Conservation (phyloP, 2,797 vertebrate species). For the Moxostoma hubbsi region DNA sequence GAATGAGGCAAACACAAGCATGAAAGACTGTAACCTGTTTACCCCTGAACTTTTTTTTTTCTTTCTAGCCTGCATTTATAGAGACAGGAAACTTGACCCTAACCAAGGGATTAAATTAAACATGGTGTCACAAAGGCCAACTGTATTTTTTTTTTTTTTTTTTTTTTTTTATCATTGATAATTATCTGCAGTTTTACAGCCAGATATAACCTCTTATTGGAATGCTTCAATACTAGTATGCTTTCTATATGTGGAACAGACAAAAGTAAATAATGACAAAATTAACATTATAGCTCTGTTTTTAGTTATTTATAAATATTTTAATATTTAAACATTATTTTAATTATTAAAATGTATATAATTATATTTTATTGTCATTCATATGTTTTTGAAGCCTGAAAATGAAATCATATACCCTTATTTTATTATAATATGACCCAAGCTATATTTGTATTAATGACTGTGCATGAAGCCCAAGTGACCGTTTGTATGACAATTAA, state of each 20-base stretch:
- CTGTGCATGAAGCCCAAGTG: no score
- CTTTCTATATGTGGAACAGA: background rate
- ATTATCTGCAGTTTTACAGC: background rate
- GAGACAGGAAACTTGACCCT: constrained; percentile 63
- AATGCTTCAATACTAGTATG: background rate
- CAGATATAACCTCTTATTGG: no score
- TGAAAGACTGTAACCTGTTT: constrained; percentile 76
- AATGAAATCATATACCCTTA: no score
- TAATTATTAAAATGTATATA: no score
- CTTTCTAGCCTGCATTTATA: constrained; percentile 57
- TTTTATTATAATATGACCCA: no score
- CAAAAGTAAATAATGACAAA: background rate
- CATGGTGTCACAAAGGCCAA: background rate
- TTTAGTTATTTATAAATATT: no score
- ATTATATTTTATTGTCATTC: no score
- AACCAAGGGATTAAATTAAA: constrained; percentile 53
- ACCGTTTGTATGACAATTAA: no score
- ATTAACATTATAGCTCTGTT: no score
- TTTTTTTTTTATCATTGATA: background rate
- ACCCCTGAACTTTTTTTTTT: constrained; percentile 39
- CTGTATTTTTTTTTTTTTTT: background rate
- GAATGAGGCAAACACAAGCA: constrained; percentile 54
- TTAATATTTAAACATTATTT: no score
- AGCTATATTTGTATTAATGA: no score
- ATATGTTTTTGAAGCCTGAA: no score